Conservation (phyloP, 2,797 vertebrate genomes). For the Danio albolineatus region DNA sequence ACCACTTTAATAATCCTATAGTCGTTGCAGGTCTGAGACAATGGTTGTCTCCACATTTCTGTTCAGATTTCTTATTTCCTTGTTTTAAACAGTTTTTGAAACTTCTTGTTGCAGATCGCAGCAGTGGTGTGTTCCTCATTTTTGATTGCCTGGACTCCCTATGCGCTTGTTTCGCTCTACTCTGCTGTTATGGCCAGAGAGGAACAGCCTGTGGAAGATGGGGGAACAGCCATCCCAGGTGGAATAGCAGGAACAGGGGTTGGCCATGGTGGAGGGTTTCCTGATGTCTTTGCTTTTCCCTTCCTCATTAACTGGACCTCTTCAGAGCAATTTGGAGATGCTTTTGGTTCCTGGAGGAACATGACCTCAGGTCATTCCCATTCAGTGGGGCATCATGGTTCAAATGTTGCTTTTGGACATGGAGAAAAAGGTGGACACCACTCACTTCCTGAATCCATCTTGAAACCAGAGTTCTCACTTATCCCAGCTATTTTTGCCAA, state of each 20-base stretch:
- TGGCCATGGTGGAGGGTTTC: background rate
- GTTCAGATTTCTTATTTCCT: background rate
- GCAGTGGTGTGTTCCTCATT: conserved; percentile 69
- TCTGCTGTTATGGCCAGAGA: conserved; percentile 63
- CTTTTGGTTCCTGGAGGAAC: conserved; percentile 42
- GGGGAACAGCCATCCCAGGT: background rate
- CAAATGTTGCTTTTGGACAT: conserved; percentile 20
- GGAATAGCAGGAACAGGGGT: background rate
- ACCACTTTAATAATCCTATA: background rate
- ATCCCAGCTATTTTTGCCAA: conserved; percentile 73
- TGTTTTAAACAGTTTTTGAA: conserved; percentile 1
- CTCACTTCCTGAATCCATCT: conserved; percentile 43
- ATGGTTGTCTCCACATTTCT: background rate
- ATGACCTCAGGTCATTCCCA: conserved; percentile 9
- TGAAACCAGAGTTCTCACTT: conserved; percentile 64
- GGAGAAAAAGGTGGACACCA: background rate
- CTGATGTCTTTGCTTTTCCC: conserved; percentile 45
- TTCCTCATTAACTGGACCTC: conserved; percentile 63
- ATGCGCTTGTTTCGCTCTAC: conserved; percentile 68
- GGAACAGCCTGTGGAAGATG: conserved; percentile 35
- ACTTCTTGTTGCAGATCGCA: conserved; percentile 62
- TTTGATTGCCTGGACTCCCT: conserved; percentile 72
- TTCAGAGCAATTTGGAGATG: conserved; percentile 49
- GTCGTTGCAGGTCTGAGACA: background rate
- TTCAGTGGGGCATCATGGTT: conserved; percentile 17